Conservation (phyloP, 35 echinoderm and acorn worm genomes). For the Holothuria glaberrima region DNA sequence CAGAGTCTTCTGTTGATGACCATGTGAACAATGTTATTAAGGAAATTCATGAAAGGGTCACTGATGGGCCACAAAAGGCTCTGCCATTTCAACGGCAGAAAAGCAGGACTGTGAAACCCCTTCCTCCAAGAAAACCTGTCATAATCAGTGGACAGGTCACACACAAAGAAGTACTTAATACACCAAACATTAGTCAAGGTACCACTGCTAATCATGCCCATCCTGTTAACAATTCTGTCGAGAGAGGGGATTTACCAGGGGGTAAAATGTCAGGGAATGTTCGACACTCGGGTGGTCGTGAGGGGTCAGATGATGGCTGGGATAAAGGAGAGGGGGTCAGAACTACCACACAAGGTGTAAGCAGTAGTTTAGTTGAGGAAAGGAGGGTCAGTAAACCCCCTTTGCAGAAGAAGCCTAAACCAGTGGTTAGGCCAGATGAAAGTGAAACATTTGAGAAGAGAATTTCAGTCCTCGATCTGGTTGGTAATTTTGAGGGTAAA, state of each 20-base stretch:
- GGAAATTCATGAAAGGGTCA: too few relatives aligned
- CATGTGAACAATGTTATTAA: too few relatives aligned
- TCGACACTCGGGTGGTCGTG: neutral
- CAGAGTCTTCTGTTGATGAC: neutral
- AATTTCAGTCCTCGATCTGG: slow-evolving; percentile 27
- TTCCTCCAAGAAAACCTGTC: neutral
- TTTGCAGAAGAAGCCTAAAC: neutral
- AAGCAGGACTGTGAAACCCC: neutral
- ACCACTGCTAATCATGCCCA: neutral
- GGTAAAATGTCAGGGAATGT: neutral
- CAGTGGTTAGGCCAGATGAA: neutral
- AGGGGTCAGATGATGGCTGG: neutral
- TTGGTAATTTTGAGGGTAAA: slow-evolving; percentile 33
- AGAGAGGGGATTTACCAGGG: neutral
- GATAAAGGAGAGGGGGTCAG: neutral
- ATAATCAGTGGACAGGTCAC: too few relatives aligned
- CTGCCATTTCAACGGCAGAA: neutral
- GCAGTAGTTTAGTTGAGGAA: neutral
- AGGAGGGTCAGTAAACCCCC: neutral
- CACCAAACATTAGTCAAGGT: neutral
- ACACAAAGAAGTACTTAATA: neutral
- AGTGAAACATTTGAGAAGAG: neutral
- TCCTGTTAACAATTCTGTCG: neutral
- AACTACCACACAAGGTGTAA: neutral
- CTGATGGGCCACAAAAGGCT: neutral